phyloP scores from a whole-genome alignment of 2,888 invertebrate species.

The Meta bourneti region DNA sequence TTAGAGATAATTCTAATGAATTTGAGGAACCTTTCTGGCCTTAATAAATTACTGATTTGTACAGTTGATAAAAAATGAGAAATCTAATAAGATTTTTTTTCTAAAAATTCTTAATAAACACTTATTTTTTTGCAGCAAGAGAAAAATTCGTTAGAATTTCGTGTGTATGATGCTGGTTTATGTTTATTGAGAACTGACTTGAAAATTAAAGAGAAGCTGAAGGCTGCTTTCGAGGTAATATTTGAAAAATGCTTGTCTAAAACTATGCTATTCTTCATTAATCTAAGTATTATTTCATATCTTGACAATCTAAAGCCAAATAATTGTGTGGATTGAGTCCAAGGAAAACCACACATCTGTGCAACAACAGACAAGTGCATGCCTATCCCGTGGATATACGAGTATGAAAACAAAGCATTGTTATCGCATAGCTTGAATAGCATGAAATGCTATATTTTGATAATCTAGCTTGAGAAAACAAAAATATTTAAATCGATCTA shows the following conservation, averaged over 20 bases:
- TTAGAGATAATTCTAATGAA: no score
- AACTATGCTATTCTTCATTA: background rate
- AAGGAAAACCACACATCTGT: no score
- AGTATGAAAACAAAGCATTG: no score
- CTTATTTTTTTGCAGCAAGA: conserved; percentile 14
- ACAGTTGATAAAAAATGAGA: background rate
- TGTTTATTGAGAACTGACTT: conserved; percentile 40
- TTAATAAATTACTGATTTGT: background rate
- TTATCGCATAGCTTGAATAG: no score
- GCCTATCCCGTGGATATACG: no score
- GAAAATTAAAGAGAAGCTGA: conserved; percentile 16
- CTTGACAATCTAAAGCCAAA: no score
- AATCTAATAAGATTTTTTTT: background rate
- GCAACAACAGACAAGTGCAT: no score
- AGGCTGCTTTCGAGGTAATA: conserved; percentile 47
- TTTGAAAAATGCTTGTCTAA: background rate
- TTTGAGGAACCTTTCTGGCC: no score
- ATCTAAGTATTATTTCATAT: background rate
- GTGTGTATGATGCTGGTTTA: conserved; percentile 49
- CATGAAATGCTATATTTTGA: no score
- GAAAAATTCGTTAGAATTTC: conserved; percentile 20
- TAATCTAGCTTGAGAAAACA: no score
- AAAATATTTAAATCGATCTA: no score
- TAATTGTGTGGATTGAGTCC: no score
- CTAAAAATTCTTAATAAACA: background rate